Base-by-base conservation (phyloP, 1,140 invertebrate genomes). In the Diuraphis noxia region DNA sequence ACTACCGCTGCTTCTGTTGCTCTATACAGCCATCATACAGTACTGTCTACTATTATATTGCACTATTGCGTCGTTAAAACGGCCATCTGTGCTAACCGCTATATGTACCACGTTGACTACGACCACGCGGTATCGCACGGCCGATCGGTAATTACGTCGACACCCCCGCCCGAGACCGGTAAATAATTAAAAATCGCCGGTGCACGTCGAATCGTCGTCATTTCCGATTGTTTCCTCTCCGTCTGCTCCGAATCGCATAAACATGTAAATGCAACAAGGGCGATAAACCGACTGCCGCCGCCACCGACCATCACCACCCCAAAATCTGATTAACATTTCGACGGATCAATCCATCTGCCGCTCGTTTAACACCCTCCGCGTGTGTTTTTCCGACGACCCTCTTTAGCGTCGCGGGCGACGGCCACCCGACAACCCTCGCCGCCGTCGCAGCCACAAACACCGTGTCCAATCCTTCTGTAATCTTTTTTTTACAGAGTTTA, bases 321-420 rank as follows among this genome's bases (percentile, higher is more conserved):
- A 40, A 91, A 91, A 91, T 91, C 89, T 91, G 89, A 91, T 91
- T 91, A 91, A 91, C 89, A 91, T 91, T 91, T 91, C 89, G 89
- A 91, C 89, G 89, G 89, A 91, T 82, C 88, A 90, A 90, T 90
- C 88, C 88, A 90, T 90, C 88, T 90, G 88, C 88, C 88, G 88
- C 63, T 90, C 88, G 88, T 90, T 90, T 90, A 90, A 90, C 88
- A 90, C 89, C 89, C 77, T 82, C 36, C 46, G 43, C 38, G 34
- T 9, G 34, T 9, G 46, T 72, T 72, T 72, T 72, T 72, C 30
- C 84, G 43, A 38, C 85, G 36, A 88, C 86, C 86, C 86, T 88
- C 86, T 40, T 63, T 30, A 38, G 5, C 52, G 49, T 49, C 86
- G 56, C 56, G 30, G 52, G 86, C 86, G 21, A 56, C 86, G 49